Evolutionary conservation across 2,888 invertebrate genomes (phyloP).

Genomic region (Eristalis intricaria): DNA sequence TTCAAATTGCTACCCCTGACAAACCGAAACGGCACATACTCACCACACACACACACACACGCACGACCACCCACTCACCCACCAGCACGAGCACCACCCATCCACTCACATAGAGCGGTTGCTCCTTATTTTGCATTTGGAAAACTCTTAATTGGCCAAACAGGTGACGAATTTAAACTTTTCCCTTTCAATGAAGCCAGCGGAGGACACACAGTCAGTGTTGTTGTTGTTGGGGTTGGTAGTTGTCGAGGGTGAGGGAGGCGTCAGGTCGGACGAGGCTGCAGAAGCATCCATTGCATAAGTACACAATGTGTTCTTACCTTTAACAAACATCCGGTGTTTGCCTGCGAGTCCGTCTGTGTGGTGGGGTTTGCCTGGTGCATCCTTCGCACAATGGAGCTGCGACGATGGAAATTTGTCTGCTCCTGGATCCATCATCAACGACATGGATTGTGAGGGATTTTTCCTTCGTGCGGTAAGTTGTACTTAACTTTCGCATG

Average conservation of each 20-base stretch:
- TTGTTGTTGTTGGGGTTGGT: no score
- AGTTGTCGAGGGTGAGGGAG: not conserved
- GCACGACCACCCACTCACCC: not conserved
- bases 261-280: not conserved
- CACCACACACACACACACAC: slow-evolving; percentile 8
- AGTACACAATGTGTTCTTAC: slow-evolving; percentile 68
- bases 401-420: slow-evolving; percentile 59
- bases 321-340: slow-evolving; percentile 70
- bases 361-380: slow-evolving; percentile 8
- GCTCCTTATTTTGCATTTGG: slow-evolving; percentile 66
- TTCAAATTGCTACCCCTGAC: slow-evolving; percentile 53
- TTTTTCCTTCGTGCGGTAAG: slow-evolving; percentile 34
- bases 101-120: slow-evolving; percentile 21
- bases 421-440: slow-evolving; percentile 58
- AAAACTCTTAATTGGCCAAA: slow-evolving; percentile 72
- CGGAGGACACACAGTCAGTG: not conserved
- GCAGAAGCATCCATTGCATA: slow-evolving; percentile 57
- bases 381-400: slow-evolving; percentile 12
- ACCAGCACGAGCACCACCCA: not conserved
- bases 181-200: slow-evolving; percentile 59
- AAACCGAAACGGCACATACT: slow-evolving; percentile 39
- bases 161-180: slow-evolving; percentile 72
- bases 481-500: slow-evolving; percentile 28
- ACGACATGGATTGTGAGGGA: slow-evolving; percentile 29
- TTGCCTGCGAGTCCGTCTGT: slow-evolving; percentile 57